A percentile compares a stretch with the other conserved stretches of the same genome.
phyloP scores from a whole-genome alignment of 2,113 vertebrate species.

The Cyprinus carpio region DNA sequence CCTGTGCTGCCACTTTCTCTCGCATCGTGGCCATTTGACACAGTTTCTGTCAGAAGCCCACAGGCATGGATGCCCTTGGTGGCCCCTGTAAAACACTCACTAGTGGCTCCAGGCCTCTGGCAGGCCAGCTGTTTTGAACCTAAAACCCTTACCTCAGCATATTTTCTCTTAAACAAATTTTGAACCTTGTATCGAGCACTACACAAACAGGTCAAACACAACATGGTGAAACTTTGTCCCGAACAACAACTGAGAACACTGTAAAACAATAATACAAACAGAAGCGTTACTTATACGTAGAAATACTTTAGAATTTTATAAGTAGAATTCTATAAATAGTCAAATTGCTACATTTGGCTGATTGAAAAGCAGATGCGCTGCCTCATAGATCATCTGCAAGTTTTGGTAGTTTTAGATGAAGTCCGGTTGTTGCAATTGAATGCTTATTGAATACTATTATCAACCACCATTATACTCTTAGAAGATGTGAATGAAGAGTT shows the following conservation, averaged over 20 bases:
- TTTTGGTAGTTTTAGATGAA: too few species aligned
- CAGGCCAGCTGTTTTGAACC: background rate
- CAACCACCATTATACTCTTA: conserved; percentile 10
- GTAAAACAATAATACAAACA: background rate
- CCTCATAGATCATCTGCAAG: too few species aligned
- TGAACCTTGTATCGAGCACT: background rate
- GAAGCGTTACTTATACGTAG: background rate
- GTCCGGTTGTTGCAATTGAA: background rate
- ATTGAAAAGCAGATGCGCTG: too few species aligned
- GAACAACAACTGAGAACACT: background rate
- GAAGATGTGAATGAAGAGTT: conserved; percentile 27
- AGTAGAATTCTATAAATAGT: too few species aligned
- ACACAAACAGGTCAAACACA: background rate
- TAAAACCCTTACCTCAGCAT: conserved; percentile 9
- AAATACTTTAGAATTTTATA: too few species aligned
- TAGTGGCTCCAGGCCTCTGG: background rate
- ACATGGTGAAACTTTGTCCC: background rate
- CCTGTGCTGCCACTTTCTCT: background rate
- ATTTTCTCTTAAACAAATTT: conserved; percentile 9
- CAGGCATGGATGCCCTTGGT: conserved; percentile 2
- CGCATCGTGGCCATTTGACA: background rate
- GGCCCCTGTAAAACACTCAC: background rate
- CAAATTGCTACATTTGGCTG: too few species aligned
- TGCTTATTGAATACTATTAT: background rate
- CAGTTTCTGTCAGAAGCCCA: background rate